A percentile compares a stretch with the other conserved stretches of the same genome.
phyloP scores from a whole-genome alignment of 1,140 invertebrate species.

The Planococcus citri region DNA sequence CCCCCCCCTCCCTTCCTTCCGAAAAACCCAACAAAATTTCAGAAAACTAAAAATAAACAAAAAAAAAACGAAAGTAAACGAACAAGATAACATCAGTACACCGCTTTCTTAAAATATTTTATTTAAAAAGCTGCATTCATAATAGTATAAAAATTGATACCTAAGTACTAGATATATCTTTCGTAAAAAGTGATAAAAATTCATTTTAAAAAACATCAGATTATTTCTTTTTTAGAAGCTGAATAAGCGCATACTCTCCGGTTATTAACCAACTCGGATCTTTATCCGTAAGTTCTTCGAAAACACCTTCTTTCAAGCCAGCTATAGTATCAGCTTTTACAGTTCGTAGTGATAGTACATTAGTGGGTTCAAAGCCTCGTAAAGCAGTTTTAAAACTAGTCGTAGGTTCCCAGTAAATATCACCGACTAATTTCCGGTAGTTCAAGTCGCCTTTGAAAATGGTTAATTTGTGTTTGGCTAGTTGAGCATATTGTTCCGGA shows the following conservation, averaged over 20 bases:
- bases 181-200: too few species aligned
- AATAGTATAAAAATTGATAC: too few species aligned
- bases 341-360: constrained; percentile 70
- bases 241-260: constrained; percentile 73
- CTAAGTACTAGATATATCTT: too few species aligned
- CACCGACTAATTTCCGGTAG: constrained; percentile 85
- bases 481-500: constrained; percentile 53
- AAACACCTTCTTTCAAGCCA: constrained; percentile 52
- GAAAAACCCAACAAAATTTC: too few species aligned
- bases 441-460: constrained; percentile 96
- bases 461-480: constrained; percentile 55
- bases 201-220: too few species aligned
- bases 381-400: constrained; percentile 57
- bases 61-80: too few species aligned
- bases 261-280: constrained; percentile 74
- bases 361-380: constrained; percentile 68
- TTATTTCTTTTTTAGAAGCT: constrained; percentile 30
- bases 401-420: constrained; percentile 66
- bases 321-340: constrained; percentile 83
- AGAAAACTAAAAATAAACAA: too few species aligned
- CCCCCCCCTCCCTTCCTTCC: too few species aligned
- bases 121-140: too few species aligned
- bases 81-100: too few species aligned
- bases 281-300: constrained; percentile 43
- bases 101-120: too few species aligned